These are phyloP conservation scores for Caenorhabditis virilis DNA, from an alignment of 2,888 invertebrate species.

Conservation along the genomic window DNA sequence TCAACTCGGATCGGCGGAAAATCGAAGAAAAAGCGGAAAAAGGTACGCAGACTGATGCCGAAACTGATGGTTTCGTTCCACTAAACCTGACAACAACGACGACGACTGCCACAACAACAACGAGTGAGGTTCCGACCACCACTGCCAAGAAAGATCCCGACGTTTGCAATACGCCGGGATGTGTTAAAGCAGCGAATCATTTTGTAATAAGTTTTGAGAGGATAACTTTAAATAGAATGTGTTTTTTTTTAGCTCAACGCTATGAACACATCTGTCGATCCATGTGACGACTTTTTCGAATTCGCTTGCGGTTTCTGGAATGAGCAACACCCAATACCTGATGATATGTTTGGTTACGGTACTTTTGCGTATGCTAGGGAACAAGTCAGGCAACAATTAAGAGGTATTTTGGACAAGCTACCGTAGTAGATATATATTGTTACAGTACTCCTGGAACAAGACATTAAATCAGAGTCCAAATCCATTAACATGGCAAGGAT, in stretches of 20 bases:
- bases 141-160: constrained; percentile 25
- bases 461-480: constrained; percentile 47
- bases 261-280: constrained; percentile 65
- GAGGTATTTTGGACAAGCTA: constrained; percentile 30
- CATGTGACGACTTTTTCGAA: constrained; percentile 68
- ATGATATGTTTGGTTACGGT: constrained; percentile 66
- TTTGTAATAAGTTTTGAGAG: constrained; percentile 20
- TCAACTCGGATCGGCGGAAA: constrained; percentile 32
- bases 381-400: constrained; percentile 62
- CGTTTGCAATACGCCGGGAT: constrained; percentile 57
- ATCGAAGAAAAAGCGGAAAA: constrained; percentile 14
- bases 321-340: constrained; percentile 63
- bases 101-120: constrained; percentile 6
- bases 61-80: background rate
- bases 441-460: constrained; percentile 60
- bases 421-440: background rate
- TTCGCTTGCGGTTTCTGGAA: constrained; percentile 69
- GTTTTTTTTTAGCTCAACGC: constrained; percentile 60
- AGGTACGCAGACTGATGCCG: constrained; percentile 10
- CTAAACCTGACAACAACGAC: constrained; percentile 2
- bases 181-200: constrained; percentile 59
- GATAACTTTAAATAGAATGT: background rate
- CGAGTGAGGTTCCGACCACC: too few species aligned
- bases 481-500: constrained; percentile 62
- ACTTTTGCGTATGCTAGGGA: constrained; percentile 64